A percentile compares a stretch with the other conserved stretches of the same genome.
phyloP scores from a whole-genome alignment of 2,888 invertebrate genomes.

The Matsumyia berberina region DNA sequence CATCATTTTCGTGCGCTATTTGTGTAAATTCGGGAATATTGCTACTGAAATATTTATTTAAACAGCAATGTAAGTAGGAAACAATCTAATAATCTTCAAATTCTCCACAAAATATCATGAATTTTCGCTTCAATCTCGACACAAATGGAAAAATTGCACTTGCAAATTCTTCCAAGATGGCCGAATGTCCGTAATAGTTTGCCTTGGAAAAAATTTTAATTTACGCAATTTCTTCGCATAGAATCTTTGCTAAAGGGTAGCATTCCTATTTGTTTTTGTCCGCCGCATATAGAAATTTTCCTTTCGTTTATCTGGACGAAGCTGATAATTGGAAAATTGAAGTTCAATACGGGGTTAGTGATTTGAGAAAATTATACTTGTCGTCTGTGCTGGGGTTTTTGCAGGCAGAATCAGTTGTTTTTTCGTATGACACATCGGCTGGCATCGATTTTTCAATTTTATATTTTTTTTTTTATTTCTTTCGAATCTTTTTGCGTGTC shows the following conservation, averaged over 20 bases:
- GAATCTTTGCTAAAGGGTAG: conserved; percentile 9
- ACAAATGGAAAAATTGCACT: conserved; percentile 68
- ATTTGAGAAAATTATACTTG: conserved; percentile 32
- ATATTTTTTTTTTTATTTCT: conserved; percentile 15
- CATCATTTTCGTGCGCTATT: conserved; percentile 64
- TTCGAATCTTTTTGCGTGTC: conserved; percentile 42
- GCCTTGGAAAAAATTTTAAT: conserved; percentile 59
- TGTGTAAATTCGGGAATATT: conserved; percentile 65
- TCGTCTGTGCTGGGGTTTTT: conserved; percentile 35
- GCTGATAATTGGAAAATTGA: conserved; percentile 8
- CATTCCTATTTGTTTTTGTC: conserved; percentile 51
- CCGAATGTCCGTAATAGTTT: conserved; percentile 82
- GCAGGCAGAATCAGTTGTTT: conserved; percentile 50
- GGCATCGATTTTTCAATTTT: conserved; percentile 73
- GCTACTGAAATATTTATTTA: conserved; percentile 56
- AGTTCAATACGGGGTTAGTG: background rate
- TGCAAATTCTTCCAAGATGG: conserved; percentile 82
- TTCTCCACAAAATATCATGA: conserved; percentile 6
- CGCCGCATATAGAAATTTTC: conserved; percentile 23
- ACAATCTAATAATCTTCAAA: conserved; percentile 22
- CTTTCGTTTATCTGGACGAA: conserved; percentile 41
- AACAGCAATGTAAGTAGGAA: conserved; percentile 67
- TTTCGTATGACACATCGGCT: conserved; percentile 71
- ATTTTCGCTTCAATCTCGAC: conserved; percentile 1
- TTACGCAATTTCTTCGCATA: conserved; percentile 59